A percentile compares a stretch with the other conserved stretches of the same genome.
Conservation (phyloP, 2,113 vertebrate genomes). For the Aspidoscelis tigris region DNA sequence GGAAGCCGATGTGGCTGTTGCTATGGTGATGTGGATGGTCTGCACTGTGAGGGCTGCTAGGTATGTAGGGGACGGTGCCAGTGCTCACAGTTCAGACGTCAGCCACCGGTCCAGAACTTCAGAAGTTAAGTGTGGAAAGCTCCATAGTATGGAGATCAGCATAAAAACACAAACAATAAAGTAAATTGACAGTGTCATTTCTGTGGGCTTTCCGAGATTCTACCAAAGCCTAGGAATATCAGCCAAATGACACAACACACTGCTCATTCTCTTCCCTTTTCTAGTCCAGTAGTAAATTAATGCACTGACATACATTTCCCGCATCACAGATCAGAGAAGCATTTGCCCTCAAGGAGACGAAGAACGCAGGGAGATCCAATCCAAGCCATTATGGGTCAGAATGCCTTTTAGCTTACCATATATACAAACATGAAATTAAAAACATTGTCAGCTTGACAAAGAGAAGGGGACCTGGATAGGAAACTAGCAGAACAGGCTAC, state of each 20-base stretch:
- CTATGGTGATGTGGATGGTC: too few relatives aligned
- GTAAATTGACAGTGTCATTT: too few relatives aligned
- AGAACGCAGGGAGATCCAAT: not conserved
- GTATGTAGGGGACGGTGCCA: too few relatives aligned
- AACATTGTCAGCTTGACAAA: not conserved
- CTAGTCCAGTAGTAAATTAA: accelerated
- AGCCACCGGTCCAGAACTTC: too few relatives aligned
- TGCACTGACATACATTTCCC: not conserved
- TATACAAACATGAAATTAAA: not conserved
- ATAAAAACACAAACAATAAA: too few relatives aligned
- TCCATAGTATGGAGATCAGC: too few relatives aligned
- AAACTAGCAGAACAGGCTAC: too few relatives aligned
- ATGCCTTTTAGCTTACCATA: not conserved
- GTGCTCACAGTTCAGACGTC: too few relatives aligned
- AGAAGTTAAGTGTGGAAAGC: too few relatives aligned
- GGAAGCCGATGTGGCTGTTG: too few relatives aligned
- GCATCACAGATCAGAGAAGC: accelerated
- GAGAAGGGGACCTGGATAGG: not conserved
- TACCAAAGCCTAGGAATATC: not conserved
- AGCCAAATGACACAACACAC: not conserved
- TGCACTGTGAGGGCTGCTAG: too few relatives aligned
- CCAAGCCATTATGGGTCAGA: not conserved
- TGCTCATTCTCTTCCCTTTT: not conserved
- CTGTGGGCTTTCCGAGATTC: not conserved
- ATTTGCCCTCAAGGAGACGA: not conserved